Base-by-base conservation (phyloP, 2,113 vertebrate species). In the Pogonocichla stellata region DNA sequence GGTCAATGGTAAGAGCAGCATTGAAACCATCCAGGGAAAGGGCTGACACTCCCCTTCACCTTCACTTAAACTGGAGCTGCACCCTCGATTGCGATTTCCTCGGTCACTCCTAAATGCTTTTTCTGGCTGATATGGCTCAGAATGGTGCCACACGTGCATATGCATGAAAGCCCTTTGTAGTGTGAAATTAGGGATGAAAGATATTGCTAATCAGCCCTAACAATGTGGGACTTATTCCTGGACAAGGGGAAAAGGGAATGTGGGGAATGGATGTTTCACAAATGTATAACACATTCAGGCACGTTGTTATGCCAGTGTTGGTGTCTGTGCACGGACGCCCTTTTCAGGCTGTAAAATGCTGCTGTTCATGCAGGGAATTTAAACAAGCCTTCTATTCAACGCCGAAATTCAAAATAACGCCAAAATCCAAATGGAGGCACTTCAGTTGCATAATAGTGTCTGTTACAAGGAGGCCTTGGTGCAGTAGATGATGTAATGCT, bases 361-460 rank as follows among this genome's bases (percentile, higher is more conserved):
- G 80, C 93, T 81, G 93, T 40, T 96, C 95, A 94, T 90, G 94
- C 88, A 34, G 92, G 31, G 94, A 95, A 95, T 95, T 96, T 97
- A 90, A 96, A 96, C 94, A 97, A 97, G 93, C 90, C 75, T 60
- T 10, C 95, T 80, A 95, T 96, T 97, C 90, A 93, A 64, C 8
- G 3, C 62, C 19, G 51, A 92, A 88, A 92, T 88, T 67, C 92
- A 94, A 94, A 97, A 95, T 95, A 95, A 95, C 5, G 22, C 90
- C 80, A 80, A 96, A 95, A 96, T 77, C 93, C 94, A 96, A 96
- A 92, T 95, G 94, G 93, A 95, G 93, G 82, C 93, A 96, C 92
- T 97, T 96, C 61, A 94, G 65, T 90, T 93, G 88, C 88, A 94
- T 86, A 93, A 97, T 96, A 29, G 95, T 83, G 90, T 94, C 92